Evolutionary conservation across 92 coral and sea anemone genomes (phyloP).

Genomic region (Paragorgia papillata): DNA sequence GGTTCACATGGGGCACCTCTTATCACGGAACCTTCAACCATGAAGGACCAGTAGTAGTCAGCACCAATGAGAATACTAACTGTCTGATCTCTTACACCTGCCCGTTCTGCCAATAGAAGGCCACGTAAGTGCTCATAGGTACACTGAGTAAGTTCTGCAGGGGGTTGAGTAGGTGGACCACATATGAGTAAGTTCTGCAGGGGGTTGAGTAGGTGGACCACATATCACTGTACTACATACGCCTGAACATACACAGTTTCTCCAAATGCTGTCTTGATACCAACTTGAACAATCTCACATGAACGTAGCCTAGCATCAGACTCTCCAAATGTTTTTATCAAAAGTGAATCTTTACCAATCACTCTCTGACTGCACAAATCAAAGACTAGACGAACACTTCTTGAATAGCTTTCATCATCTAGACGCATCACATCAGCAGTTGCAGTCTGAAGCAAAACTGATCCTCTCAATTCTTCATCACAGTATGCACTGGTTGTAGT

Average conservation of each 20-base stretch:
- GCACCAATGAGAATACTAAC: conserved; percentile 45
- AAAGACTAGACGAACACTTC: background rate
- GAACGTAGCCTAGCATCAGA: conserved; percentile 30
- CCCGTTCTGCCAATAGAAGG: conserved; percentile 32
- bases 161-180: conserved; percentile 12
- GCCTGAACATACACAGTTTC: conserved; percentile 27
- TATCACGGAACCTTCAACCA: conserved; percentile 24
- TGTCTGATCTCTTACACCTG: conserved; percentile 1
- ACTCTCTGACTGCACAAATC: background rate
- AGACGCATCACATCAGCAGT: background rate
- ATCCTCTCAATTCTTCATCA: background rate
- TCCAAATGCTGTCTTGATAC: conserved; percentile 10
- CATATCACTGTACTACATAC: conserved; percentile 52
- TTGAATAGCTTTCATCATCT: background rate
- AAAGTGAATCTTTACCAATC: conserved; percentile 14
- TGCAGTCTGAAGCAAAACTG: background rate
- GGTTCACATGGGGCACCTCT: conserved; percentile 41
- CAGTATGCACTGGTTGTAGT: no score
- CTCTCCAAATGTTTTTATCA: conserved; percentile 37
- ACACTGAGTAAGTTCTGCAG: no score
- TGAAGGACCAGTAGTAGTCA: conserved; percentile 41
- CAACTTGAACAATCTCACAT: conserved; percentile 38
- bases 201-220: conserved; percentile 35
- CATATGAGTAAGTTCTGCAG: conserved; percentile 39
- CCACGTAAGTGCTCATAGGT: conserved; percentile 45